A percentile compares a stretch with the other conserved stretches of the same genome.
These are phyloP conservation scores for Ichneumon xanthorius DNA, from an alignment of 2,888 invertebrate genomes.

Conservation along the genomic window DNA sequence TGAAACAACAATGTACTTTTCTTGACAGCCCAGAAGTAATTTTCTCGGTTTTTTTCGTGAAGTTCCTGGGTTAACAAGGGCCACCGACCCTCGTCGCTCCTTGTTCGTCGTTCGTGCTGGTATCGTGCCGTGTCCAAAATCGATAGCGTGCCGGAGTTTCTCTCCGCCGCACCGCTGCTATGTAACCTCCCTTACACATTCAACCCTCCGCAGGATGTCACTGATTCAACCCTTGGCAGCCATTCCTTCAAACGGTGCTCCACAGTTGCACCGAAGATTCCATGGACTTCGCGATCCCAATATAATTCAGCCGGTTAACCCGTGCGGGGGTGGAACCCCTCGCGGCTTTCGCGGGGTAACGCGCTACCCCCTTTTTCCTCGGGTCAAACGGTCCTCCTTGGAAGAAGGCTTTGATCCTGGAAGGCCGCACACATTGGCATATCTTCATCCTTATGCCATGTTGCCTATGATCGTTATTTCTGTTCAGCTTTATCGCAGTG, in stretches of 20 bases:
- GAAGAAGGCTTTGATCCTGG: not conserved
- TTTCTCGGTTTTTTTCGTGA: not conserved
- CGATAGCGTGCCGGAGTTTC: slow-evolving; percentile 62
- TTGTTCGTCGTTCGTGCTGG: slow-evolving; percentile 19
- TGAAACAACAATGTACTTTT: not conserved
- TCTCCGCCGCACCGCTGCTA: slow-evolving; percentile 51
- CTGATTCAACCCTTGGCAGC: slow-evolving; percentile 75
- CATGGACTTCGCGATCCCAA: not conserved
- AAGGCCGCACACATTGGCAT: not conserved
- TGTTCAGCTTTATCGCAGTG: too few relatives aligned
- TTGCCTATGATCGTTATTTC: too few relatives aligned
- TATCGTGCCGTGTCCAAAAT: slow-evolving; percentile 56
- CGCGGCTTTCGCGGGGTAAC: not conserved
- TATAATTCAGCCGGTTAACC: slow-evolving; percentile 10
- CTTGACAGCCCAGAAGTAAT: not conserved
- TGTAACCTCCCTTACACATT: slow-evolving; percentile 48
- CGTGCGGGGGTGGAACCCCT: not conserved
- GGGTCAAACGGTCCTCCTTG: not conserved
- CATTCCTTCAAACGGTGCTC: slow-evolving; percentile 70
- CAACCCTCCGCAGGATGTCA: slow-evolving; percentile 68
- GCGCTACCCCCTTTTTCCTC: not conserved
- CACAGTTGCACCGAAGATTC: slow-evolving; percentile 11
- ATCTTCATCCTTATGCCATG: not conserved
- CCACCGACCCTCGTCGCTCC: slow-evolving; percentile 22
- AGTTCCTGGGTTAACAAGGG: not conserved